These are phyloP conservation scores for Umimayanthus kanabou DNA, from an alignment of 92 coral and sea anemone genomes.

Conservation along the genomic window DNA sequence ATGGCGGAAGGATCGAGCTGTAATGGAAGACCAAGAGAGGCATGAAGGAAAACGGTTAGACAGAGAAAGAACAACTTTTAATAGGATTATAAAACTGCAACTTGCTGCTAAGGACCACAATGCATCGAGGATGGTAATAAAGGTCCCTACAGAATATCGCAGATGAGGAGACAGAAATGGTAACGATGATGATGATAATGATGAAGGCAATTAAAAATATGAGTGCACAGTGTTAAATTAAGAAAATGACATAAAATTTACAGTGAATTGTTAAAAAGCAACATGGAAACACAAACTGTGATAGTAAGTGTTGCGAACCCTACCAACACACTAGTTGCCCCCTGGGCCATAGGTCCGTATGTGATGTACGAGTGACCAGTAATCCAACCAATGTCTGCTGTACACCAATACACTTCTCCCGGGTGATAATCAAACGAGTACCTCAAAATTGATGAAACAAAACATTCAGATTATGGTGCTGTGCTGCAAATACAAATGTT, in stretches of 20 bases:
- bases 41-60: too few relatives aligned
- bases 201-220: too few relatives aligned
- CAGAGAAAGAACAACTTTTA: too few relatives aligned
- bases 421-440: slow-evolving; percentile 97
- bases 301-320: neutral
- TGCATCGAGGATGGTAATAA: too few relatives aligned
- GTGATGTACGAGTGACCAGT: slow-evolving; percentile 98
- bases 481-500: neutral
- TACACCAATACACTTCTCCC: slow-evolving; percentile 98
- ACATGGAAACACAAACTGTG: neutral
- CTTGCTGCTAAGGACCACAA: too few relatives aligned
- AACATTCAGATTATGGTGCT: neutral
- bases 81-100: too few relatives aligned
- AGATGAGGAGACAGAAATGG: too few relatives aligned
- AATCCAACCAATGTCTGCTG: slow-evolving; percentile 99
- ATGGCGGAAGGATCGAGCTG: too few relatives aligned
- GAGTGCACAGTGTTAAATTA: too few relatives aligned
- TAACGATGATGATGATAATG: too few relatives aligned
- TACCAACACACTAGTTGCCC: slow-evolving; percentile 98
- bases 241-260: neutral
- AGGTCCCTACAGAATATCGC: too few relatives aligned
- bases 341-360: slow-evolving; percentile 96
- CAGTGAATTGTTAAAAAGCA: neutral
- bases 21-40: neutral
- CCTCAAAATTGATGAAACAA: slow-evolving; percentile 41